Base-by-base conservation (phyloP, 2,888 invertebrate species). In the Serripes groenlandicus region DNA sequence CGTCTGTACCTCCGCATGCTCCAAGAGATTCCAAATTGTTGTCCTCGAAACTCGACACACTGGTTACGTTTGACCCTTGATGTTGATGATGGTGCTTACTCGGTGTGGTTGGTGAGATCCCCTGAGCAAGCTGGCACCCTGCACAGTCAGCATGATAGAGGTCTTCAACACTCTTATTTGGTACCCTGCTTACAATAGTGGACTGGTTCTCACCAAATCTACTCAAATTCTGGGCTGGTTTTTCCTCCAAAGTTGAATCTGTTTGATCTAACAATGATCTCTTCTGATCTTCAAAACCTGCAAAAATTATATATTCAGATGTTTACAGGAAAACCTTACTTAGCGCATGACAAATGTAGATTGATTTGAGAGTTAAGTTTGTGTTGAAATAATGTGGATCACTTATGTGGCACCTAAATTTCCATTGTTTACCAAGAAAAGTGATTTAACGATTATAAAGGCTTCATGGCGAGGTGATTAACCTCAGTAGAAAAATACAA, bases 81-180 rank as follows among this genome's bases (percentile, higher is more conserved):
- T 80, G 79, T 58, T 42, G 66, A n/a, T n/a, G n/a, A n/a, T n/a
- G n/a, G 68, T 83, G 74, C 73, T 69, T 87, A 64, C 76, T 78
- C 49, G 77, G 66, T 72, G 74, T 77, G 32, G 85, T 30, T 58
- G 86, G 77, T 72, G 83, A 79, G 69, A 86, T 49, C 21, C 78
- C 71, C 18, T 78, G 75, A n/a, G 77, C 72, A 9, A 68, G 77
- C 34, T 58, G 78, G 73, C 86, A 83, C 77, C 83, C 72, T 21
- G 86, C 64, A 75, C 87, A 88, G 76, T 91, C 91, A 69, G 88
- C 79, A 70, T 90, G 88, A 75, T 89, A 88, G 32, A 91, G 81
- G 56, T 93, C 93, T 83, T 92, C 92, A 18, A 93, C 92, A 81
- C 92, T 92, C 77, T 90, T 91, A 81, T 93, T 93, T 30, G 92